Evolutionary conservation across 2,113 vertebrate species (phyloP), one percentile per base, ranked within the genome.

Genomic region (Apus apus): DNA sequence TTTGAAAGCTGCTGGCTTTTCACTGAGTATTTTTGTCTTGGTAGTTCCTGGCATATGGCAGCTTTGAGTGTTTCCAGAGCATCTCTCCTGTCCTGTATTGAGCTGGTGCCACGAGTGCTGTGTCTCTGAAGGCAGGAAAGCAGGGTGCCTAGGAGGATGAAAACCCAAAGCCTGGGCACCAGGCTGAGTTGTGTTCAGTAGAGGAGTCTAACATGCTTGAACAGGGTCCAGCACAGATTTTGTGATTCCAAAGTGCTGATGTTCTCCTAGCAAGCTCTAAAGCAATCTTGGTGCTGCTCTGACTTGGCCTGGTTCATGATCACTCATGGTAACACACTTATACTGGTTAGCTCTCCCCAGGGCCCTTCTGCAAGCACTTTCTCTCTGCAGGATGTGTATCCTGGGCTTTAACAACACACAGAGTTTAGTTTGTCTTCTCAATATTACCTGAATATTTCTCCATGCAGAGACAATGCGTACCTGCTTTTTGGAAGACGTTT

Each of bases 161-260:
- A 91, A 86, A 32, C 34, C 53, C 30, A 21, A 62, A 58, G 50
- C 21, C 34, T 0, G 0, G 51, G 54, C 1, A 1, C 46, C 73
- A 74, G 81, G 40, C 66, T 46, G 40, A 1, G 6, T 7, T 76
- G 62, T 61, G 6, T 21, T 40, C 1, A 0, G 7, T 2, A 22
- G 46, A 77, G 67, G 67, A 85, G 46, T 12, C 20, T 14, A 62
- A 46, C 27, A 11, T 1, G 3, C 25, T 17, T 34, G n/a, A n/a
- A 21, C 14, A 64, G 27, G 51, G 48, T 67, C 27, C 60, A 76
- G 62, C 36, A 81, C 50, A 72, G 40, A 60, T 77, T 34, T n/a
- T 43, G 46, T n/a, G 32, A 45, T 58, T 56, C 38, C 38, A 30
- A 56, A 26, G 67, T 51, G 54, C 3, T 54, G 57, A 36, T 75